These are phyloP conservation scores for Aphaenogaster ashmeadi DNA, from an alignment of 1,140 invertebrate genomes.

Conservation along the genomic window DNA sequence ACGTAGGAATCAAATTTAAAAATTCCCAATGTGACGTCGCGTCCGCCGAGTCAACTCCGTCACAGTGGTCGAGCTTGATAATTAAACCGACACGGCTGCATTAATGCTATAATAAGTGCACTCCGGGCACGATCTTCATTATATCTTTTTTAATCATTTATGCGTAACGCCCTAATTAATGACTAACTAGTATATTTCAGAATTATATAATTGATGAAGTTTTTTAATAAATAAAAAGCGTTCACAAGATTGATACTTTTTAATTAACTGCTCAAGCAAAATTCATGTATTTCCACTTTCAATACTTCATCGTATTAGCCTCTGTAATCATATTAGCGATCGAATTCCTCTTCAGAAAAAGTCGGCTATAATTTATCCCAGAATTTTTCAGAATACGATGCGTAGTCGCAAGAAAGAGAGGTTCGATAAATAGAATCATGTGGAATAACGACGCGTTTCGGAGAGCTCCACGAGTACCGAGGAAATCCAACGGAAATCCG, in stretches of 20 bases:
- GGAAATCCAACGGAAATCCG: constrained; percentile 19
- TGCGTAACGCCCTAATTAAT: constrained; percentile 10
- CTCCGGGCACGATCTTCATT: neutral
- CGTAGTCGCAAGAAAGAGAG: neutral
- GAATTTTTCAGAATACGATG: neutral
- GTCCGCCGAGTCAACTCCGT: neutral
- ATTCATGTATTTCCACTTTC: neutral
- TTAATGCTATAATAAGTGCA: constrained; percentile 26
- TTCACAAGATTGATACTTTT: neutral
- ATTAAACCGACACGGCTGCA: constrained; percentile 27
- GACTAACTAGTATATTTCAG: neutral
- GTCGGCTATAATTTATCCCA: neutral
- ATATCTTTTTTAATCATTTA: constrained; percentile 22
- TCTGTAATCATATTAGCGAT: neutral
- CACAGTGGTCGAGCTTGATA: constrained; percentile 35
- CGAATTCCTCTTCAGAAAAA: neutral
- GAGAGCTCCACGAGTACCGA: neutral
- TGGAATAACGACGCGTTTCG: constrained; percentile 13
- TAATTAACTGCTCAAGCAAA: constrained; percentile 15
- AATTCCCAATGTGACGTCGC: neutral
- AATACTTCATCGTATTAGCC: neutral
- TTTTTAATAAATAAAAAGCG: neutral
- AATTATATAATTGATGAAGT: constrained; percentile 4
- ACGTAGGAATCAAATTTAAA: constrained; percentile 46
- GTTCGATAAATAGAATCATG: constrained; percentile 7